Conservation (phyloP, 2,888 invertebrate genomes). For the Thymelicus lineola region DNA sequence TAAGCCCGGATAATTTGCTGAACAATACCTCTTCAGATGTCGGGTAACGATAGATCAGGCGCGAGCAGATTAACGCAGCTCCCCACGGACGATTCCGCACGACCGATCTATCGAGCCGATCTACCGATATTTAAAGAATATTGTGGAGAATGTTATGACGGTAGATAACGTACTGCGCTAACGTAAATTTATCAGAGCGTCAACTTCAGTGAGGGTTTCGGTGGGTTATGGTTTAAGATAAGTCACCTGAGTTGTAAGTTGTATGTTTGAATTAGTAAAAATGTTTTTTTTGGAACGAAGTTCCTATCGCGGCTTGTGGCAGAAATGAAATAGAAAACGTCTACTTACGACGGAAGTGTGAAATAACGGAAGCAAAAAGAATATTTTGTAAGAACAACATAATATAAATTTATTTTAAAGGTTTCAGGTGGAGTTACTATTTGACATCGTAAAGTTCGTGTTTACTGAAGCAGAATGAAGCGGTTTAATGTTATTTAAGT, state of each 20-base stretch:
- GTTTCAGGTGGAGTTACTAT: too few species aligned
- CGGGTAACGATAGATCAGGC: constrained; percentile 55
- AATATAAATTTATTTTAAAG: too few species aligned
- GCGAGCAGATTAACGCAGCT: constrained; percentile 56
- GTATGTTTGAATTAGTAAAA: too few species aligned
- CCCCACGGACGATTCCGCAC: constrained; percentile 53
- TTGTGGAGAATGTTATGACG: constrained; percentile 17
- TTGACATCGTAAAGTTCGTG: too few species aligned
- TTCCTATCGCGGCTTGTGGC: too few species aligned
- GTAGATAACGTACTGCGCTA: constrained; percentile 8
- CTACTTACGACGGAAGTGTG: too few species aligned
- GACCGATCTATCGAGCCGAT: constrained; percentile 45
- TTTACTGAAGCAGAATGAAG: too few species aligned
- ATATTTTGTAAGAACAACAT: too few species aligned
- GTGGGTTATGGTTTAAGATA: not conserved
- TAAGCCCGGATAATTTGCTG: constrained; percentile 31
- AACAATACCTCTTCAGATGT: constrained; percentile 31
- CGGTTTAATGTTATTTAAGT: too few species aligned
- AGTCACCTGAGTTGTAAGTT: not conserved
- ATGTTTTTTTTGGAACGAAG: too few species aligned
- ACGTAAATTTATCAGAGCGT: not conserved
- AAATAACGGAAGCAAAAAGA: too few species aligned
- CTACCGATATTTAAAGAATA: constrained; percentile 20
- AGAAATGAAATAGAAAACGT: too few species aligned
- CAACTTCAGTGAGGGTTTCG: not conserved